Evolutionary conservation across 2,888 invertebrate genomes (phyloP).

Genomic region (Caenorhabditis panamensis): DNA sequence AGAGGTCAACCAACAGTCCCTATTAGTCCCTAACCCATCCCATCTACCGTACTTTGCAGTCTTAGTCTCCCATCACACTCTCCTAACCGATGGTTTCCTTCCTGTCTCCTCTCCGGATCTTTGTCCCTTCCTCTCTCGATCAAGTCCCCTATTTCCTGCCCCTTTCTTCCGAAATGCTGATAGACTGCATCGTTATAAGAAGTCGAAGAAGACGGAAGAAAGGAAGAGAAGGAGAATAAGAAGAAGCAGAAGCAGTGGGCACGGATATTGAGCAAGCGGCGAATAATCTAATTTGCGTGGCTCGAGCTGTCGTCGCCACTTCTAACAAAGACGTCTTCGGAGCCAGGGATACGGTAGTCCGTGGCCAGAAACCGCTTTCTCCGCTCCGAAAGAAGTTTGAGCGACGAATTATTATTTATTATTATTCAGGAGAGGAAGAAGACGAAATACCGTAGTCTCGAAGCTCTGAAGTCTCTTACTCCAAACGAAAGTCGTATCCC

Average conservation of each 20-base stretch:
- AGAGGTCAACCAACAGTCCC: too few relatives aligned
- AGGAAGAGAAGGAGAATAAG: slow-evolving; percentile 11
- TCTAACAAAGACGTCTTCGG: slow-evolving; percentile 38
- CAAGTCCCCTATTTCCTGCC: slow-evolving; percentile 35
- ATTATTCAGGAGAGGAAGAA: not conserved
- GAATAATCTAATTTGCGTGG: slow-evolving; percentile 43
- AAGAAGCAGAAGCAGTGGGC: not conserved
- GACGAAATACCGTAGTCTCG: slow-evolving; percentile 20
- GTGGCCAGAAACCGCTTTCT: slow-evolving; percentile 14
- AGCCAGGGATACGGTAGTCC: slow-evolving; percentile 33
- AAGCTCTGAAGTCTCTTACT: too few relatives aligned
- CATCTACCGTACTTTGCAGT: slow-evolving; percentile 4
- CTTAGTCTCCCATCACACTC: not conserved
- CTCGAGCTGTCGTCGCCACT: slow-evolving; percentile 15
- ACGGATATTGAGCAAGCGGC: slow-evolving; percentile 49
- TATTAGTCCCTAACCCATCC: not conserved
- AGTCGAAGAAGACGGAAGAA: slow-evolving; percentile 3
- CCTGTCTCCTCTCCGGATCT: slow-evolving; percentile 20
- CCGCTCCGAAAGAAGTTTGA: not conserved
- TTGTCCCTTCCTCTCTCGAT: slow-evolving; percentile 10
- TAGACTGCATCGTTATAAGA: slow-evolving; percentile 31
- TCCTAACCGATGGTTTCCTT: slow-evolving; percentile 9
- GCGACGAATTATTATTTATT: slow-evolving; percentile 10
- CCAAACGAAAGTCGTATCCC: too few relatives aligned
- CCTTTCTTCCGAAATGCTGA: slow-evolving; percentile 35